These are phyloP conservation scores for Chauna torquata DNA, from an alignment of 2,113 vertebrate species.

Conservation along the genomic window DNA sequence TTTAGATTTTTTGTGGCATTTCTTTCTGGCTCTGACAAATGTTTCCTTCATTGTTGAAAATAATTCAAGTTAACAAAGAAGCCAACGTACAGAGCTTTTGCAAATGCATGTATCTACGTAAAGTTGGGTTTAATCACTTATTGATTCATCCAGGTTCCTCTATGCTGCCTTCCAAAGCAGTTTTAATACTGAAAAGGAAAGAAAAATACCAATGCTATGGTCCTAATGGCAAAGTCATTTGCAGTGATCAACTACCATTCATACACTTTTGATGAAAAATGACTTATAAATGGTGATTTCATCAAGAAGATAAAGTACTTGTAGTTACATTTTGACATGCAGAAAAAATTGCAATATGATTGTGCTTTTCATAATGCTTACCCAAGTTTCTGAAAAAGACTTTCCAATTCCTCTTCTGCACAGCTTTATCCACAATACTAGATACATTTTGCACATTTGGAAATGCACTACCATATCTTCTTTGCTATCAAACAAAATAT, in stretches of 20 bases:
- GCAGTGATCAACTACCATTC: conserved; percentile 62
- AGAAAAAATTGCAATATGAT: conserved; percentile 44
- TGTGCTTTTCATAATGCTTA: conserved; percentile 39
- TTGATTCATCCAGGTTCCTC: conserved; percentile 54
- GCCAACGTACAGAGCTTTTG: background rate
- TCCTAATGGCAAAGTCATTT: conserved; percentile 70
- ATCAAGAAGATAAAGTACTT: conserved; percentile 58
- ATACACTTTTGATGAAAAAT: conserved; percentile 66
- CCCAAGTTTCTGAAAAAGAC: conserved; percentile 26
- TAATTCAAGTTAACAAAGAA: conserved; percentile 61
- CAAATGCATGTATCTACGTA: conserved; percentile 45
- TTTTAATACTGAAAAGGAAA: conserved; percentile 42
- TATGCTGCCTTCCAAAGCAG: conserved; percentile 28
- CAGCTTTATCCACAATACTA: background rate
- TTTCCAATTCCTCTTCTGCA: background rate
- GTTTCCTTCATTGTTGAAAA: conserved; percentile 47
- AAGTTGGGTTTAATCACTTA: conserved; percentile 68
- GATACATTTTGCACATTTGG: background rate
- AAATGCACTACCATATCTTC: background rate
- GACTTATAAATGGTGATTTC: conserved; percentile 61
- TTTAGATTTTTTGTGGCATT: conserved; percentile 11
- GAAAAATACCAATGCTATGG: conserved; percentile 55
- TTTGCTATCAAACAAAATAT: background rate
- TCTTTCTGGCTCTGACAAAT: conserved; percentile 48
- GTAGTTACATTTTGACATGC: conserved; percentile 60